phyloP scores from a whole-genome alignment of 1,140 invertebrate genomes.

The Phthorimaea operculella region DNA sequence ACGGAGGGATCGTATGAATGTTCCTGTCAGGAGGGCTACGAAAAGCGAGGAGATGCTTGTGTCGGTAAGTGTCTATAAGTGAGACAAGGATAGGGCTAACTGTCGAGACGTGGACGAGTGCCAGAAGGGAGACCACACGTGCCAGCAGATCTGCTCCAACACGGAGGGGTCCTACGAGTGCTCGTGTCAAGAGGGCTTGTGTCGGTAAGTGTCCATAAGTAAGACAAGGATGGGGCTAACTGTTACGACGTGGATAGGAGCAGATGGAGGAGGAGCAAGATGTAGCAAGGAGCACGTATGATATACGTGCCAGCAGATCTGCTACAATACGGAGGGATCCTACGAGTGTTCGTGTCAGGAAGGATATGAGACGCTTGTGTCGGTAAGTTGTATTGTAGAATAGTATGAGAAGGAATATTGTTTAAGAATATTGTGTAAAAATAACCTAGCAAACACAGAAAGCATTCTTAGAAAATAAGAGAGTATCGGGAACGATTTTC shows the following conservation, averaged over 20 bases:
- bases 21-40: slow-evolving; percentile 79
- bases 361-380: slow-evolving; percentile 81
- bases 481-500: too few relatives aligned
- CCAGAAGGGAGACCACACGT: slow-evolving; percentile 78
- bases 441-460: too few relatives aligned
- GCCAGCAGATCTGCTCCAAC: slow-evolving; percentile 83
- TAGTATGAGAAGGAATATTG: too few relatives aligned
- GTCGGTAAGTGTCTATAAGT: slow-evolving; percentile 76
- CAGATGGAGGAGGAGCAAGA: slow-evolving; percentile 75
- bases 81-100: too few relatives aligned
- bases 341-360: slow-evolving; percentile 80
- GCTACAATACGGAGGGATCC: slow-evolving; percentile 83
- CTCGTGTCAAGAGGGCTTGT: slow-evolving; percentile 79
- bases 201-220: too few relatives aligned
- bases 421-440: too few relatives aligned
- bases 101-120: slow-evolving; percentile 90
- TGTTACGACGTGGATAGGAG: slow-evolving; percentile 90
- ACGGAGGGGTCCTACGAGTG: slow-evolving; percentile 84
- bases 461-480: too few relatives aligned
- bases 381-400: too few relatives aligned
- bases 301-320: slow-evolving; percentile 84
- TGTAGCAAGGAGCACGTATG: too few relatives aligned
- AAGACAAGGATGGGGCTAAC: too few relatives aligned
- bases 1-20: slow-evolving; percentile 88
- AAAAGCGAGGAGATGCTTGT: slow-evolving; percentile 79